A percentile compares a stretch with the other conserved stretches of the same genome.
Conservation (phyloP, 2,888 invertebrate species). For the Acrobeloides nanus region DNA sequence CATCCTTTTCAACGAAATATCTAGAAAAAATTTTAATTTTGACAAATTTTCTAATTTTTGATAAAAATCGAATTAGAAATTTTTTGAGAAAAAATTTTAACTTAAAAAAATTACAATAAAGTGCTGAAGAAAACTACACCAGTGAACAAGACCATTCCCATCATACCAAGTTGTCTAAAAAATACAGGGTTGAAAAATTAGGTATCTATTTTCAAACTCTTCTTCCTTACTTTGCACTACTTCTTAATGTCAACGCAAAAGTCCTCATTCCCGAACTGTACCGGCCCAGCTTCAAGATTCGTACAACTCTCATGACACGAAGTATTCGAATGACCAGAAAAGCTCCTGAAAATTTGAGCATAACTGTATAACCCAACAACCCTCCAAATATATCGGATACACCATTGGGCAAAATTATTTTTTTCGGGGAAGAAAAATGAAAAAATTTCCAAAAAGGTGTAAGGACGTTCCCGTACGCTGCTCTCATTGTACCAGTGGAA, state of each 20-base stretch:
- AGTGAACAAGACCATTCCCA: conserved; percentile 41
- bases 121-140: conserved; percentile 51
- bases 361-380: too few species aligned
- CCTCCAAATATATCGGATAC: too few species aligned
- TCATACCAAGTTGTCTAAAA: conserved; percentile 43
- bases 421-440: too few species aligned
- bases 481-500: too few species aligned
- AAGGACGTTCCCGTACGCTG: too few species aligned
- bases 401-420: too few species aligned
- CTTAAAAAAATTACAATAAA: conserved; percentile 42
- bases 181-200: too few species aligned
- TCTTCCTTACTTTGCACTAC: too few species aligned
- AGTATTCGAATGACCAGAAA: conserved; percentile 46
- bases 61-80: too few species aligned
- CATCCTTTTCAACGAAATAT: conserved; percentile 25
- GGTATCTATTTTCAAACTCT: too few species aligned
- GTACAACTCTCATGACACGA: conserved; percentile 46
- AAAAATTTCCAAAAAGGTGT: too few species aligned
- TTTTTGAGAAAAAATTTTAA: too few species aligned
- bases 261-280: conserved; percentile 49
- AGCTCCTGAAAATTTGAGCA: conserved; percentile 27
- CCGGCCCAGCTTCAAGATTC: conserved; percentile 46
- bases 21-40: neutral
- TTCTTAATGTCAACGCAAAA: conserved; percentile 43
- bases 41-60: conserved; percentile 23